Evolutionary conservation across 1,140 invertebrate species (phyloP).

Genomic region (Diprion similis): DNA sequence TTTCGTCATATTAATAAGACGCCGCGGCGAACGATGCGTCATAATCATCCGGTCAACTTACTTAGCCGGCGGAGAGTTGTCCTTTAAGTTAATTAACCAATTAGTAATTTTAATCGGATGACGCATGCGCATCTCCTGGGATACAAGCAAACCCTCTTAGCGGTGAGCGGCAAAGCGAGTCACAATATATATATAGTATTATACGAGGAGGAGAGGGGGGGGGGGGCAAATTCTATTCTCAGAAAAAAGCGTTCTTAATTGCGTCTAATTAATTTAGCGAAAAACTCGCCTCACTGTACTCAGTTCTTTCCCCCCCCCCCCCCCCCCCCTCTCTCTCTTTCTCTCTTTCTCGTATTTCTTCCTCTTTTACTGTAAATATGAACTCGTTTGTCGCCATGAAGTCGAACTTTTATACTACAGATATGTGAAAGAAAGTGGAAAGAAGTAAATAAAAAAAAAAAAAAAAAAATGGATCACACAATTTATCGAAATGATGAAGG

Average conservation of each 20-base stretch:
- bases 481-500: too few relatives aligned
- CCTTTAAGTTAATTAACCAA: constrained; percentile 63
- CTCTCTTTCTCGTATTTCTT: neutral
- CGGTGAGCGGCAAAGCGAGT: constrained; percentile 28
- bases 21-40: constrained; percentile 51
- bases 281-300: constrained; percentile 30
- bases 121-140: constrained; percentile 62
- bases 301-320: constrained; percentile 17
- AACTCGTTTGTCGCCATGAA: too few relatives aligned
- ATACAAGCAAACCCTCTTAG: constrained; percentile 65
- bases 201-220: neutral
- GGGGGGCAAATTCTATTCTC: constrained; percentile 28
- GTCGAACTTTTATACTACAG: too few relatives aligned
- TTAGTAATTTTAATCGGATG: constrained; percentile 66
- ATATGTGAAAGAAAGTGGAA: too few relatives aligned
- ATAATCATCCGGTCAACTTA: constrained; percentile 63
- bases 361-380: too few relatives aligned
- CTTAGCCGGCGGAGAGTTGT: constrained; percentile 38
- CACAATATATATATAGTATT: neutral
- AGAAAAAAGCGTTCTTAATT: constrained; percentile 39
- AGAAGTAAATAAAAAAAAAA: too few relatives aligned
- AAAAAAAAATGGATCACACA: too few relatives aligned
- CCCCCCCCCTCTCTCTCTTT: neutral
- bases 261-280: constrained; percentile 49
- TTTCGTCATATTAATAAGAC: neutral